phyloP scores from a whole-genome alignment of 2,797 vertebrate species.

The Bovichtus diacanthus region DNA sequence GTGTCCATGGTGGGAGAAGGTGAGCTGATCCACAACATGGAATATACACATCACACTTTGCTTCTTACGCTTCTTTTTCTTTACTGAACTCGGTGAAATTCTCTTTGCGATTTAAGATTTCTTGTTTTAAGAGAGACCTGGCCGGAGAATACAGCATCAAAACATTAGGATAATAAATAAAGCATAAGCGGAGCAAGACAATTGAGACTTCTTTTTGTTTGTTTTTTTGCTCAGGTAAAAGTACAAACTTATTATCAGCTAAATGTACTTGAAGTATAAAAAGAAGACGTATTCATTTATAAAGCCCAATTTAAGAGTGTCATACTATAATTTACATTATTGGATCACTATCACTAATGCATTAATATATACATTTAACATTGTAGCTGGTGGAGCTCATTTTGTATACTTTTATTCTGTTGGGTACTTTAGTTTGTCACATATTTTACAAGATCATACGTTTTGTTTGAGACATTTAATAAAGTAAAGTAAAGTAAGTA shows the following conservation, averaged over 20 bases:
- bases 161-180: background rate
- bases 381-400: too few species aligned
- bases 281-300: too few species aligned
- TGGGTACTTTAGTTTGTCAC: too few species aligned
- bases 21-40: conserved; percentile 37
- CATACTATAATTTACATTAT: background rate
- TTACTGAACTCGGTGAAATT: background rate
- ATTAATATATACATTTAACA: background rate
- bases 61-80: background rate
- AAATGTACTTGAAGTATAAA: too few species aligned
- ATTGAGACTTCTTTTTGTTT: background rate
- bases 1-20: conserved; percentile 97
- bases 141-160: background rate
- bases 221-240: too few species aligned
- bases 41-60: background rate
- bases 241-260: too few species aligned
- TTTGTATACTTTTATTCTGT: too few species aligned
- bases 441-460: too few species aligned
- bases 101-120: background rate
- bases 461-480: too few species aligned
- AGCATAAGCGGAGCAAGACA: background rate
- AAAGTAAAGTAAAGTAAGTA: too few species aligned
- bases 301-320: background rate
- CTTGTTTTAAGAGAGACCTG: background rate
- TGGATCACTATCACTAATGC: background rate